phyloP scores from a whole-genome alignment of 2,113 vertebrate genomes.

The Lepus europaeus region DNA sequence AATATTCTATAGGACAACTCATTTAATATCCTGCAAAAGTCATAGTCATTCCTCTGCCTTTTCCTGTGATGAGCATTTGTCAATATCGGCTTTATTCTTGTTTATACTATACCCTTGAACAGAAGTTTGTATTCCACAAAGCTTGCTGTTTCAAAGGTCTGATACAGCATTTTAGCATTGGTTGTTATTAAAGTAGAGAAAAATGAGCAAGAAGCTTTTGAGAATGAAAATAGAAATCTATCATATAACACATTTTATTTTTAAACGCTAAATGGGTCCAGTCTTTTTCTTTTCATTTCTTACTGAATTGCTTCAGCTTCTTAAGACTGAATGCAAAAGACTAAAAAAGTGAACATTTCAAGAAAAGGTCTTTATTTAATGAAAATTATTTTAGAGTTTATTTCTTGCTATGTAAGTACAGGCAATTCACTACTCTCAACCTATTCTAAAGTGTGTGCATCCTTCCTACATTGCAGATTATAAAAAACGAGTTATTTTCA shows the following conservation, averaged over 20 bases:
- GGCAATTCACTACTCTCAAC: neutral
- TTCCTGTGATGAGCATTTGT: neutral
- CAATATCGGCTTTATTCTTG: conserved; percentile 7
- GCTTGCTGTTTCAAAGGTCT: neutral
- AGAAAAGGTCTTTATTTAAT: conserved; percentile 36
- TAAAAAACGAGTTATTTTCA: conserved; percentile 16
- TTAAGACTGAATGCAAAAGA: conserved; percentile 7
- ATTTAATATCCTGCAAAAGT: conserved; percentile 2
- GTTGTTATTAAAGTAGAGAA: conserved; percentile 4
- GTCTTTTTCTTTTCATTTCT: neutral
- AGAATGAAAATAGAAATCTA: neutral
- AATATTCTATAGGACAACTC: neutral
- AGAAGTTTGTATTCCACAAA: conserved; percentile 9
- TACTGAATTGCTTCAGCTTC: conserved; percentile 18
- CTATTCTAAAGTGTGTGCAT: neutral
- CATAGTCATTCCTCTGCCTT: neutral
- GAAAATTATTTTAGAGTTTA: neutral
- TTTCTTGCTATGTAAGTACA: neutral
- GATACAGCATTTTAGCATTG: conserved; percentile 5
- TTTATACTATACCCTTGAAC: neutral
- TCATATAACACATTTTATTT: conserved; percentile 21
- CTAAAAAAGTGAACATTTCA: neutral
- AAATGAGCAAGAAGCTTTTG: conserved; percentile 30
- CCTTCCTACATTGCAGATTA: neutral
- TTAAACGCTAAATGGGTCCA: conserved; percentile 34